Evolutionary conservation across 2,797 vertebrate species (phyloP).

Genomic region (Jordanella pulchra): DNA sequence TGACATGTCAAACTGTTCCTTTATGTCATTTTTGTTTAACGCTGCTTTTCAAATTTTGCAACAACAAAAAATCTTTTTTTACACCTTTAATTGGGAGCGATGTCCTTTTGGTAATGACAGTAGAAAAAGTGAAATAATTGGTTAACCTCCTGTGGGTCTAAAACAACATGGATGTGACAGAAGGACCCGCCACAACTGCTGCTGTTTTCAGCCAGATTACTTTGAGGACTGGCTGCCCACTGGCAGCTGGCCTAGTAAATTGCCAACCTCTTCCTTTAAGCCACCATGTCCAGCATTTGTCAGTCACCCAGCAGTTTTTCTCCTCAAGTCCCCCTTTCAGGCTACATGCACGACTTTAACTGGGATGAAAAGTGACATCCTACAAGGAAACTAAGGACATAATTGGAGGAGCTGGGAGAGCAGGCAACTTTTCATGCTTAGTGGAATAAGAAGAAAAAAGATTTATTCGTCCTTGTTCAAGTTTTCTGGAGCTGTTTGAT

Average conservation of each 20-base stretch:
- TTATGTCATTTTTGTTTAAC: not conserved
- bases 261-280: conserved; percentile 52
- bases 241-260: conserved; percentile 58
- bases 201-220: conserved; percentile 33
- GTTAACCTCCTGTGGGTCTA: conserved; percentile 11
- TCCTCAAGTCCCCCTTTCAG: conserved; percentile 22
- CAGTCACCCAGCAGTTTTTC: conserved; percentile 36
- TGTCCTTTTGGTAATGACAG: conserved; percentile 2
- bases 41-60: not conserved
- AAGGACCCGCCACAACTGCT: conserved; percentile 16
- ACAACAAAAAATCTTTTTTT: not conserved
- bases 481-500: conserved; percentile 23
- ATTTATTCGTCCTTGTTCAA: conserved; percentile 38
- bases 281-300: conserved; percentile 45
- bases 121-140: conserved; percentile 1
- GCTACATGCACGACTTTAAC: conserved; percentile 39
- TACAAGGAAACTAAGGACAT: conserved; percentile 33
- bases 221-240: conserved; percentile 29
- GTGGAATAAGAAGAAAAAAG: conserved; percentile 32
- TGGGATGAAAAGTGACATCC: conserved; percentile 57
- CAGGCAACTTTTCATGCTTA: conserved; percentile 30
- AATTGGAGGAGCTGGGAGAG: conserved; percentile 44
- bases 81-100: conserved; percentile 6
- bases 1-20: not conserved
- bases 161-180: conserved; percentile 9